Evolutionary conservation across 2,888 invertebrate genomes (phyloP).

Genomic region (Drosophila mettleri): DNA sequence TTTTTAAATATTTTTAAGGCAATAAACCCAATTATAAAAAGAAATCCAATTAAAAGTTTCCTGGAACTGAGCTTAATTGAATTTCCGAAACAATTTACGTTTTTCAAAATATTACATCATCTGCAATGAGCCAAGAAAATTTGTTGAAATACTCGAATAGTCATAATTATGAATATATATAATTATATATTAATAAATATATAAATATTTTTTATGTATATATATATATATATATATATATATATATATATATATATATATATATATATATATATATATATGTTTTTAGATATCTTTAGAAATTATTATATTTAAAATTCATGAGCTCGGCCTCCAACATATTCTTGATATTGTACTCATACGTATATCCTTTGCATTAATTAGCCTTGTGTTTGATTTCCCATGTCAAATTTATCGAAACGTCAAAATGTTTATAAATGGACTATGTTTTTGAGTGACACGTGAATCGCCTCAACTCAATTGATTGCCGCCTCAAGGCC

Average conservation of each 20-base stretch:
- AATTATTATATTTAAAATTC: background rate
- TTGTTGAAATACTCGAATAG: background rate
- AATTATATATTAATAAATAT: background rate
- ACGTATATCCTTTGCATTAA: background rate
- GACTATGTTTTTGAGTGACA: slow-evolving; percentile 16
- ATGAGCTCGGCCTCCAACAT: background rate
- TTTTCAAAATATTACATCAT: background rate
- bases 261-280: background rate
- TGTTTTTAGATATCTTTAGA: background rate
- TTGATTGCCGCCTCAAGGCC: slow-evolving; percentile 29
- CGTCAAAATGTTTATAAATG: slow-evolving; percentile 24
- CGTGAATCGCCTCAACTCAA: slow-evolving; percentile 12
- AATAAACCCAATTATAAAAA: background rate
- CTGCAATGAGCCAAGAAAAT: background rate
- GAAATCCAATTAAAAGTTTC: slow-evolving; percentile 12
- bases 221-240: too few relatives aligned
- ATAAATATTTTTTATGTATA: too few relatives aligned
- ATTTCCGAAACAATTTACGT: background rate
- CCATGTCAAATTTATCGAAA: slow-evolving; percentile 8
- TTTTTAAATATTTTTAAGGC: slow-evolving; percentile 10
- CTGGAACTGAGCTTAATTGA: slow-evolving; percentile 3
- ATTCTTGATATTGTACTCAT: background rate
- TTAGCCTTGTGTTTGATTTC: background rate
- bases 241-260: too few relatives aligned
- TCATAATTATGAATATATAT: background rate